A percentile compares a stretch with the other conserved stretches of the same genome.
Evolutionary conservation across 2,888 invertebrate species (phyloP).

Genomic region (Furcula furcula): DNA sequence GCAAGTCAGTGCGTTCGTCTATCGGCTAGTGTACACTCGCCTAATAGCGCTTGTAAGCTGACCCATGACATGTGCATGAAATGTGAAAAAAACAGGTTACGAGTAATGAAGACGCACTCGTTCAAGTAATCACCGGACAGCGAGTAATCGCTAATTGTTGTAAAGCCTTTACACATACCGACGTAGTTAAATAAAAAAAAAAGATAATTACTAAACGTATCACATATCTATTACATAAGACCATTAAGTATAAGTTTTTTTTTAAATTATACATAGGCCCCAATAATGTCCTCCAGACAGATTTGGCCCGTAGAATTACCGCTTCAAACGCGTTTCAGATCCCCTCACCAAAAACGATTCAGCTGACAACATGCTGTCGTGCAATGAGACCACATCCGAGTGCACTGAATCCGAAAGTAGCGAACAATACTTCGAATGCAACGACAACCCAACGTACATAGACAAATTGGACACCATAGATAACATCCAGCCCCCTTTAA

Average conservation of each 20-base stretch:
- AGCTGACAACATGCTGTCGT: constrained; percentile 75
- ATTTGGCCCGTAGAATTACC: too few relatives aligned
- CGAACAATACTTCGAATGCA: constrained; percentile 76
- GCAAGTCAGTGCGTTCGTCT: too few relatives aligned
- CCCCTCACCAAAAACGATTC: constrained; percentile 74
- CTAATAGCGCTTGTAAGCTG: constrained; percentile 10
- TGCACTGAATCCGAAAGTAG: constrained; percentile 79
- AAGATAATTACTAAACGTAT: too few relatives aligned
- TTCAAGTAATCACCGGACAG: constrained; percentile 6
- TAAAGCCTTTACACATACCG: too few relatives aligned
- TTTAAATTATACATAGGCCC: too few relatives aligned
- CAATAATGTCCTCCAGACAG: too few relatives aligned
- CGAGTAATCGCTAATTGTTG: constrained; percentile 25
- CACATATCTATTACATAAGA: too few relatives aligned
- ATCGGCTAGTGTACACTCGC: too few relatives aligned
- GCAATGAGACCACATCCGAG: constrained; percentile 76
- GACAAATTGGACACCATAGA: constrained; percentile 62
- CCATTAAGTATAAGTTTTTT: too few relatives aligned
- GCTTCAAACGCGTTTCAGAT: constrained; percentile 52
- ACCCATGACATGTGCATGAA: constrained; percentile 16
- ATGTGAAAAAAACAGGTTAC: constrained; percentile 18
- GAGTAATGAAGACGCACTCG: constrained; percentile 7
- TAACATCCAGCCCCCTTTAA: constrained; percentile 48
- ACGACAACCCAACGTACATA: constrained; percentile 55
- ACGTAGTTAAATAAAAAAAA: too few relatives aligned